These are phyloP conservation scores for Mobula birostris DNA, from an alignment of 2,113 vertebrate genomes.

Conservation along the genomic window DNA sequence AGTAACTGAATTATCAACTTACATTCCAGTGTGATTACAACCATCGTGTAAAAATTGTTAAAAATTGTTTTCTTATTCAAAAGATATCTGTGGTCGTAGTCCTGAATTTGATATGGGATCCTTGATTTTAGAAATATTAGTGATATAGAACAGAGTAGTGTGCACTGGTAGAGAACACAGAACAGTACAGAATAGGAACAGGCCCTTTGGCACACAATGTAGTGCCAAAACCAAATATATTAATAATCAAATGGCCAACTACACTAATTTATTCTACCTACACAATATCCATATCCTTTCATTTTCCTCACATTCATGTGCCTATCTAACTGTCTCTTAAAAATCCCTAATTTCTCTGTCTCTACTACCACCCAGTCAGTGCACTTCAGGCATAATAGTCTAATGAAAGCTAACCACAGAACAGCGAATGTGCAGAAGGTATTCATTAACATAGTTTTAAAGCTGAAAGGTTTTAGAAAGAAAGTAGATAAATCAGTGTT, in stretches of 20 bases:
- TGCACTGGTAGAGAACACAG: too few species aligned
- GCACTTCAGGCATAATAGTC: too few species aligned
- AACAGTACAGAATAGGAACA: too few species aligned
- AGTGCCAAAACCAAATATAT: too few species aligned
- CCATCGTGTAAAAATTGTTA: not conserved
- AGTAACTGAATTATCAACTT: not conserved
- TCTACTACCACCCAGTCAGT: too few species aligned
- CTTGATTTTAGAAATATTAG: not conserved
- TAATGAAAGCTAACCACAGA: not conserved
- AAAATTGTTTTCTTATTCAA: not conserved
- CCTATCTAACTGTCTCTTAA: too few species aligned
- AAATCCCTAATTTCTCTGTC: too few species aligned
- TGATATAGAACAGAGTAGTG: not conserved
- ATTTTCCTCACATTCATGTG: too few species aligned
- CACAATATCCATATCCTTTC: too few species aligned
- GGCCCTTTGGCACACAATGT: too few species aligned
- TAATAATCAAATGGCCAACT: too few species aligned
- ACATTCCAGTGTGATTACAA: not conserved
- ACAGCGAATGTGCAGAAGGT: not conserved
- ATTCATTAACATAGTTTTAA: not conserved
- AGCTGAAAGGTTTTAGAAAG: not conserved
- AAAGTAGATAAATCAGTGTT: not conserved
- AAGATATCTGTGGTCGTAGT: not conserved
- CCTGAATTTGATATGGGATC: not conserved
- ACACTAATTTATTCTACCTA: too few species aligned